phyloP scores from a whole-genome alignment of 2,797 vertebrate species.

The Poecilia picta region DNA sequence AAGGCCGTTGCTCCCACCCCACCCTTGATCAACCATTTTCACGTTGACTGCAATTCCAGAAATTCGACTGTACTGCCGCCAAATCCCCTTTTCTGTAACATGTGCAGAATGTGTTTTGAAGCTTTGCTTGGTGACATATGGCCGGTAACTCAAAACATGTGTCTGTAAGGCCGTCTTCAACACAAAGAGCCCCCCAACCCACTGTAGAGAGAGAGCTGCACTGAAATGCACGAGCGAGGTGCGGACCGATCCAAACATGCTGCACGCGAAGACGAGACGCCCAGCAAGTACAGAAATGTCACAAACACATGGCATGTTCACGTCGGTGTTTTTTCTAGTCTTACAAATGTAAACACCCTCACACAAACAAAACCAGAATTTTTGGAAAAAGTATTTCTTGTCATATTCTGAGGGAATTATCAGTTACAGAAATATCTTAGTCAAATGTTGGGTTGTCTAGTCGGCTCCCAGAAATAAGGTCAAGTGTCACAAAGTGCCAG shows the following conservation, averaged over 20 bases:
- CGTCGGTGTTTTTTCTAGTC: too few species aligned
- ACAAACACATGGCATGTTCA: background rate
- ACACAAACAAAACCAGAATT: background rate
- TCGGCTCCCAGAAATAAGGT: background rate
- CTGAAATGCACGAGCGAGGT: background rate
- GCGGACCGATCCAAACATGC: background rate
- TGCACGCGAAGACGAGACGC: too few species aligned
- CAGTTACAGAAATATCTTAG: background rate
- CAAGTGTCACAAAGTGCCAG: background rate
- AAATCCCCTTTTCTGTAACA: background rate
- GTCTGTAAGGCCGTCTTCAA: background rate
- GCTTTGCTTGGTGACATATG: background rate
- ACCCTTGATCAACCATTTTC: background rate
- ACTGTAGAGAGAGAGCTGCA: background rate
- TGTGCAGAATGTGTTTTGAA: background rate
- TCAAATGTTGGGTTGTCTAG: background rate
- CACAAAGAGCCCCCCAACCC: background rate
- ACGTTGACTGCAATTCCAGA: background rate
- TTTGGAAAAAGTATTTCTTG: background rate
- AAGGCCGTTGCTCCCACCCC: too few species aligned
- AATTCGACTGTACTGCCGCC: background rate
- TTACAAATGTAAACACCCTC: background rate
- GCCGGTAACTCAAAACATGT: background rate
- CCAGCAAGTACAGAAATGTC: background rate
- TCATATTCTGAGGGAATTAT: background rate